Evolutionary conservation across 2,888 invertebrate genomes (phyloP).

Genomic region (Alsophila aescularia): DNA sequence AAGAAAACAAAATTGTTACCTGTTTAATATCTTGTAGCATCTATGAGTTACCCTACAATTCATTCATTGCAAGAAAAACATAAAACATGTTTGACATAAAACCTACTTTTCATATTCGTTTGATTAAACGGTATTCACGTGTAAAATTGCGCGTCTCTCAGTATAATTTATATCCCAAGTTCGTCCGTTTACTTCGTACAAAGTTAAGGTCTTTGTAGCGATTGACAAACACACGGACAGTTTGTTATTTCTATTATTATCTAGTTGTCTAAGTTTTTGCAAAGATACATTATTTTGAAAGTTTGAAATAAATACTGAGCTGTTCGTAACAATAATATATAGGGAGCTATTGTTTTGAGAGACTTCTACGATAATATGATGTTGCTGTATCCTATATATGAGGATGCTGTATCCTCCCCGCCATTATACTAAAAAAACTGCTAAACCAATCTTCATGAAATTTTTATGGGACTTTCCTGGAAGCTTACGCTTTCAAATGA

Average conservation of each 20-base stretch:
- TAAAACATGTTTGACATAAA: neutral
- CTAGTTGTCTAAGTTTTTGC: conserved; percentile 3
- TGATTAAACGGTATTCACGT: conserved; percentile 53
- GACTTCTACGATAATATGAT: too few relatives aligned
- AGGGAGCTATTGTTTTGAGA: too few relatives aligned
- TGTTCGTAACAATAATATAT: too few relatives aligned
- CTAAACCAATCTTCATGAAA: too few relatives aligned
- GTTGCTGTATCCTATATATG: too few relatives aligned
- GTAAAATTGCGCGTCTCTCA: conserved; percentile 46
- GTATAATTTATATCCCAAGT: conserved; percentile 41
- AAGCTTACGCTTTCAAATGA: too few relatives aligned
- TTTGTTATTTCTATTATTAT: conserved; percentile 2
- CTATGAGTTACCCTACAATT: neutral
- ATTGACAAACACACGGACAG: conserved; percentile 15
- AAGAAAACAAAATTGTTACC: too few relatives aligned
- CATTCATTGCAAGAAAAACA: neutral
- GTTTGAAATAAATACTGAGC: too few relatives aligned
- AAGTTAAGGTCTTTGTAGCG: conserved; percentile 2
- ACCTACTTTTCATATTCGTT: conserved; percentile 8
- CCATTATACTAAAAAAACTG: too few relatives aligned
- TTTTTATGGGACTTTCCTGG: too few relatives aligned
- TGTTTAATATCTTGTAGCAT: too few relatives aligned
- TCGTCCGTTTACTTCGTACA: conserved; percentile 19
- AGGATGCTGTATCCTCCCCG: too few relatives aligned
- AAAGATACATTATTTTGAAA: neutral